Evolutionary conservation across 2,888 invertebrate genomes (phyloP).

Genomic region (Noctua janthe): DNA sequence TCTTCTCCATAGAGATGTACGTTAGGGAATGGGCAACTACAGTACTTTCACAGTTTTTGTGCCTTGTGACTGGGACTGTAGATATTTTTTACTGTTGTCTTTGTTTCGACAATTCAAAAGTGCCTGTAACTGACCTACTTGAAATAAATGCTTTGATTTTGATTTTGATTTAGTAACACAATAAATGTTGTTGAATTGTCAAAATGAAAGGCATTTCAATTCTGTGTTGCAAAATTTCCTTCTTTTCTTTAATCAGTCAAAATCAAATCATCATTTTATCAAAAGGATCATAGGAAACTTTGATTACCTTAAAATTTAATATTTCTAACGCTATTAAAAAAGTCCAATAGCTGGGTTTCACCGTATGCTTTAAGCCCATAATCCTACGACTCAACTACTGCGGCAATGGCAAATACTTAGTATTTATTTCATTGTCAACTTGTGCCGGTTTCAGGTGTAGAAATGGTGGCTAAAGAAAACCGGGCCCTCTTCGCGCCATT

Average conservation of each 20-base stretch:
- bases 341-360: background rate
- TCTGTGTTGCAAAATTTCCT: background rate
- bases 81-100: no score
- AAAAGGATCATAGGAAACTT: background rate
- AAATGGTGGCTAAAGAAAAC: constrained; percentile 72
- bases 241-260: background rate
- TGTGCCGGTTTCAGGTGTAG: constrained; percentile 72
- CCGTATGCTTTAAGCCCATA: no score
- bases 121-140: no score
- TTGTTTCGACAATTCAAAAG: no score
- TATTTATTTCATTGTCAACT: background rate
- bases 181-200: background rate
- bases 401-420: background rate
- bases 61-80: no score
- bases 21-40: no score
- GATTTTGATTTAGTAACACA: no score
- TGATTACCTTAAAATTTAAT: background rate
- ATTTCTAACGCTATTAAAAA: background rate
- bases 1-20: no score
- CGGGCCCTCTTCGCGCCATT: constrained; percentile 64
- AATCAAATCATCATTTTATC: background rate
- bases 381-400: background rate
- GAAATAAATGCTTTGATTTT: no score
- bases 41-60: no score
- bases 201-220: background rate